Conservation (phyloP, 2,888 invertebrate species). For the Metellina segmentata region DNA sequence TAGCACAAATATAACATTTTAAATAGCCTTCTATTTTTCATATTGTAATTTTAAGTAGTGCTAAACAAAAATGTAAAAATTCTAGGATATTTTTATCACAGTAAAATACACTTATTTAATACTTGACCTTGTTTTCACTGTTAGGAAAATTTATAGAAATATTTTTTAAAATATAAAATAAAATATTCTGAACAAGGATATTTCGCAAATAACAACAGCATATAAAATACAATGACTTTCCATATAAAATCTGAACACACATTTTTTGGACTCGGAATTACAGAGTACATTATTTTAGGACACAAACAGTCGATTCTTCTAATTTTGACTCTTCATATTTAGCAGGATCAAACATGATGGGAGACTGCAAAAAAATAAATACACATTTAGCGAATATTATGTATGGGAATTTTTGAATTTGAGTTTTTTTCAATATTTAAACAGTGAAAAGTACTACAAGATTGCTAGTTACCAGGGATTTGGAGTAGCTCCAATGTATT, state of each 20-base stretch:
- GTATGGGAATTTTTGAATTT: neutral
- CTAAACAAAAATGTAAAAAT: too few species aligned
- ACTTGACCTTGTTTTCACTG: neutral
- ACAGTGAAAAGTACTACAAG: neutral
- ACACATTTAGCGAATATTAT: neutral
- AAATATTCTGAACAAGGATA: neutral
- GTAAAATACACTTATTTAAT: too few species aligned
- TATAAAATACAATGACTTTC: neutral
- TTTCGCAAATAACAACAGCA: neutral
- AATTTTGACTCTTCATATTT: constrained; percentile 48
- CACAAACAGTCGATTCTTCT: constrained; percentile 44
- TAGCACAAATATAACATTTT: too few species aligned
- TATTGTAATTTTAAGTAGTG: too few species aligned
- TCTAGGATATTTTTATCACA: too few species aligned
- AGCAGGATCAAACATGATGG: constrained; percentile 64
- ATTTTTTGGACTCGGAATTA: neutral
- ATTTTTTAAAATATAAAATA: neutral
- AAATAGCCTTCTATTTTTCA: too few species aligned
- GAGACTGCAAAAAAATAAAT: constrained; percentile 49
- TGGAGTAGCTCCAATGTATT: neutral
- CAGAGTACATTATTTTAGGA: constrained; percentile 5
- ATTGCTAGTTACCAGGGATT: neutral
- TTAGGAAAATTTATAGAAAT: neutral
- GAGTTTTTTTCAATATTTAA: neutral
- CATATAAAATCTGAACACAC: neutral